A percentile compares a stretch with the other conserved stretches of the same genome.
These are phyloP conservation scores for Dolomedes plantarius DNA, from an alignment of 2,888 invertebrate genomes.

Conservation along the genomic window DNA sequence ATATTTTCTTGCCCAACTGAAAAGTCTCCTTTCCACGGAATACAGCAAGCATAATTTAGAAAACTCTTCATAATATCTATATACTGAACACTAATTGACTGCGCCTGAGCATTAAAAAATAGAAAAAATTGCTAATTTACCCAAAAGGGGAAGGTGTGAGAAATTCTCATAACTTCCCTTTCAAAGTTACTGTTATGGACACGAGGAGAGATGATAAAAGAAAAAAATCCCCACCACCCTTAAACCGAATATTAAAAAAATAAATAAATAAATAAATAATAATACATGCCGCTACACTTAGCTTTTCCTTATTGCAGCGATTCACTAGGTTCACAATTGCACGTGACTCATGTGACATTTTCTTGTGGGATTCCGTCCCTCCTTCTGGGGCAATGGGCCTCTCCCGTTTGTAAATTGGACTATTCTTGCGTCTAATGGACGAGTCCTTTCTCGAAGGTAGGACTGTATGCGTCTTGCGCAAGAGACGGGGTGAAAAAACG, in stretches of 20 bases:
- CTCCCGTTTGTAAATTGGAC: conserved; percentile 6
- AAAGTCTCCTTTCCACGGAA: too few relatives aligned
- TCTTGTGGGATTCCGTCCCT: background rate
- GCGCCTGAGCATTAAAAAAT: too few relatives aligned
- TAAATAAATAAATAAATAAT: background rate
- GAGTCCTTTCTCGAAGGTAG: background rate
- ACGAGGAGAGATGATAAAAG: background rate
- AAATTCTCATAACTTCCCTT: background rate
- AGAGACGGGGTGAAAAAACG: background rate
- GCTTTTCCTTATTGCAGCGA: conserved; percentile 1
- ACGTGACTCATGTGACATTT: conserved; percentile 36
- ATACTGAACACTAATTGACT: too few relatives aligned
- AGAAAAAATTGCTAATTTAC: too few relatives aligned
- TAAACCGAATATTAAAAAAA: background rate
- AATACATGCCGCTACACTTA: background rate
- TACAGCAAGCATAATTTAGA: too few relatives aligned
- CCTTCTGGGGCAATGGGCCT: background rate
- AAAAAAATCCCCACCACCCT: background rate
- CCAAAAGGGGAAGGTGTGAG: background rate
- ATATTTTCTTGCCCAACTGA: too few relatives aligned
- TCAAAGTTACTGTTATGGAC: background rate
- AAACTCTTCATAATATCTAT: too few relatives aligned
- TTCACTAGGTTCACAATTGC: conserved; percentile 25
- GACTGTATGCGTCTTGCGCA: background rate
- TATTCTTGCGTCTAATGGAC: conserved; percentile 1